Evolutionary conservation across 1,140 invertebrate species (phyloP).

Genomic region (Stegodyphus dumicola): DNA sequence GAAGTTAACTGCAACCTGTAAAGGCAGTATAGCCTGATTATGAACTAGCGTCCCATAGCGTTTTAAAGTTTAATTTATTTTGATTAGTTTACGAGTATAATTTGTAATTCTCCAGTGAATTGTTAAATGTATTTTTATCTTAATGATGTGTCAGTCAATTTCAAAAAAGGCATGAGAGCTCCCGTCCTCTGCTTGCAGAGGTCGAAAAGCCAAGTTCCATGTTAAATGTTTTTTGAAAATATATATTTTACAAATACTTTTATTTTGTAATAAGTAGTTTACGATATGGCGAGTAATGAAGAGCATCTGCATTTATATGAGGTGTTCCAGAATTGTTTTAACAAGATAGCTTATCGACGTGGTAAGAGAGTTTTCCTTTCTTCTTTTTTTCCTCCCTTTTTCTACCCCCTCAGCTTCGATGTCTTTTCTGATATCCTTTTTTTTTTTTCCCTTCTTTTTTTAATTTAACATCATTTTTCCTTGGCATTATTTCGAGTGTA

Average conservation of each 20-base stretch:
- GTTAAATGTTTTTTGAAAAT: constrained; percentile 38
- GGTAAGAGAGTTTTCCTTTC: constrained; percentile 71
- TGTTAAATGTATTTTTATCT: neutral
- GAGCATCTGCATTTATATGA: constrained; percentile 96
- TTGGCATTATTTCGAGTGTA: too few species aligned
- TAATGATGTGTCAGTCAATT: neutral
- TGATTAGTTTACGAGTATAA: constrained; percentile 23
- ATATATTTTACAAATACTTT: constrained; percentile 38
- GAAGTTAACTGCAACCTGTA: constrained; percentile 18
- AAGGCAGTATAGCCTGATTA: constrained; percentile 10
- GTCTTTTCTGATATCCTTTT: too few species aligned
- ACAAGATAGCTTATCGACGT: constrained; percentile 94
- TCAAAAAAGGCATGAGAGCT: constrained; percentile 37
- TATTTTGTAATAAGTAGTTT: constrained; percentile 35
- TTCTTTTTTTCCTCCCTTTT: too few species aligned
- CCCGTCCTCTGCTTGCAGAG: constrained; percentile 58
- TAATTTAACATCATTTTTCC: too few species aligned
- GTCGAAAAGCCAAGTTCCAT: constrained; percentile 44
- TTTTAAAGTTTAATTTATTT: constrained; percentile 41
- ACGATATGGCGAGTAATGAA: constrained; percentile 83
- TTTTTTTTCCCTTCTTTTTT: too few species aligned
- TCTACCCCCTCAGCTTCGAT: too few species aligned
- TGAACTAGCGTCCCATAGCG: constrained; percentile 35
- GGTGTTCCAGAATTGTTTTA: constrained; percentile 98
- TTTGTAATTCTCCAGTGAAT: neutral